Base-by-base conservation (phyloP, 1,140 invertebrate species). In the Antheraea mylitta region DNA sequence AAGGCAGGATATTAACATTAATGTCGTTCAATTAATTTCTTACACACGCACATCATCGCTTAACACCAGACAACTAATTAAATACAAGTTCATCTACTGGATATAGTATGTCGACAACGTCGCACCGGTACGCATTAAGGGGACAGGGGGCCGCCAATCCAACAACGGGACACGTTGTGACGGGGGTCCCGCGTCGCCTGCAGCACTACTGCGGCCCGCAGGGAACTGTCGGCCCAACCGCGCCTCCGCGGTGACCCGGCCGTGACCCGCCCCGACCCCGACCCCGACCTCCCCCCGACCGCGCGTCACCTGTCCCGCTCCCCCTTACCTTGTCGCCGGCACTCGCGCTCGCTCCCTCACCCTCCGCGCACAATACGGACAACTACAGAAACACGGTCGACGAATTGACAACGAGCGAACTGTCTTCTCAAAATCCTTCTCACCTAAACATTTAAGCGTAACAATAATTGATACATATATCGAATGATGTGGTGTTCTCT, bases 91-190 rank as follows among this genome's bases (percentile, higher is more conserved):
- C 61, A 73, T 63, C 59, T 42, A 3, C 38, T 42, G 2, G 0
- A 42, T 7, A 42, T 42, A n/a, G n/a, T n/a, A 2, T 42, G 36
- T 64, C 68, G 58, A 64, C 63, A 64, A 16, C 45, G 66, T 64
- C 64, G 69, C 66, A 64, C 30, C 42, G 38, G 9, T 22, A 37
- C 38, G 62, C 4, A 16, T 11, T 8, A 11, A 7, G 45, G 81
- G 79, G 85, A 87, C 84, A 85, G 82, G 87, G 87, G 87, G 87
- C 85, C 86, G 82, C 76, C 85, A 88, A 86, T 91, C 87, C 89
- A 91, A 90, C 89, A 90, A 90, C 89, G 72, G 74, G 22, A 66
- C 69, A 64, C 70, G 89, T 91, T 91, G 89, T 91, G 89, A 91
- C 87, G 75, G 79, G 58, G 58, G 9, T 22, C 18, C 58, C 58